phyloP scores from a whole-genome alignment of 2,888 invertebrate genomes.

The Acronicta alni region DNA sequence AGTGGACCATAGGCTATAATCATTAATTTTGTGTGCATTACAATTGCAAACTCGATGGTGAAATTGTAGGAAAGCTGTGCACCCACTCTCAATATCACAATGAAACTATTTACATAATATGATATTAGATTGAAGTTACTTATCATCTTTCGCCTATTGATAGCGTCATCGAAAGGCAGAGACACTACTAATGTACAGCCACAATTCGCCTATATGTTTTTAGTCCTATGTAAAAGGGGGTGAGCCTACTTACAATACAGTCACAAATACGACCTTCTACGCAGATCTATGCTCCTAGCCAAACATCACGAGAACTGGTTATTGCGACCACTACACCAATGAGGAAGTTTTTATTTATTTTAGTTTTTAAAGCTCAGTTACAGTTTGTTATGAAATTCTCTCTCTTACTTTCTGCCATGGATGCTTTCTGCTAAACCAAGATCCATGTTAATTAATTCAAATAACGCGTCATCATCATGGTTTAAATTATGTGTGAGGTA shows the following conservation, averaged over 20 bases:
- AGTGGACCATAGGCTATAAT: slow-evolving; percentile 40
- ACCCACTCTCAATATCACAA: slow-evolving; percentile 60
- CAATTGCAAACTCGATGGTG: slow-evolving; percentile 56
- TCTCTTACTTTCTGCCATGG: too few species aligned
- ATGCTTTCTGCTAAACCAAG: slow-evolving; percentile 23
- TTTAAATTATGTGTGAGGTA: too few species aligned
- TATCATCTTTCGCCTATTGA: slow-evolving; percentile 20
- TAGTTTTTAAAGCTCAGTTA: slow-evolving; percentile 19
- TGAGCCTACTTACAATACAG: too few species aligned
- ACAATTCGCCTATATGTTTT: too few species aligned
- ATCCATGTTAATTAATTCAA: slow-evolving; percentile 24
- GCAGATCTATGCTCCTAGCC: too few species aligned
- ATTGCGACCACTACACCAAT: too few species aligned
- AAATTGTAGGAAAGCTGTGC: slow-evolving; percentile 60
- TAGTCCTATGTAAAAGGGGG: too few species aligned
- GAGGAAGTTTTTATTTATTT: too few species aligned
- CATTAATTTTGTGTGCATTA: slow-evolving; percentile 51
- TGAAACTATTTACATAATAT: slow-evolving; percentile 54
- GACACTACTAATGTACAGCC: too few species aligned
- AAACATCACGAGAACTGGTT: too few species aligned
- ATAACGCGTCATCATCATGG: too few species aligned
- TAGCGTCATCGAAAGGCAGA: background rate
- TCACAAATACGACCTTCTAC: too few species aligned
- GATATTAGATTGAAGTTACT: slow-evolving; percentile 31
- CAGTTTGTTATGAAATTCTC: slow-evolving; percentile 6